Percentiles rank a stretch among this genome's conserved stretches.
phyloP scores from a whole-genome alignment of 2,113 vertebrate species.

The Alexandromys fortis region DNA sequence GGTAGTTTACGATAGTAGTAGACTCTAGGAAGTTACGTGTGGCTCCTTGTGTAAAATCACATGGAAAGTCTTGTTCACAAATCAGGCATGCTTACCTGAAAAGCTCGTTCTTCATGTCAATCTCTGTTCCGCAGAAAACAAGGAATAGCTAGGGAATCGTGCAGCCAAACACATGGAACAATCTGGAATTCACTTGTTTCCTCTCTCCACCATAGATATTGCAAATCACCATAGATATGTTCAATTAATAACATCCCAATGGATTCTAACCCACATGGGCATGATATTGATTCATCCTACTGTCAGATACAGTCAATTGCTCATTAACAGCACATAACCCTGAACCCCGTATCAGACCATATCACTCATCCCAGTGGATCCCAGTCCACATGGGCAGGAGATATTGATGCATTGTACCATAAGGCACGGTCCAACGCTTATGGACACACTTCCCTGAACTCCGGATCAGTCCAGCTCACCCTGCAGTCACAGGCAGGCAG shows the following conservation, averaged over 20 bases:
- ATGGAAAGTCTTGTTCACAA: conserved; percentile 3
- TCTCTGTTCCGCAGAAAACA: not conserved
- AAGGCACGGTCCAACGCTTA: not conserved
- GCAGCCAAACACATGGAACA: not conserved
- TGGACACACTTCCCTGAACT: too few relatives aligned
- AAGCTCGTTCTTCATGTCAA: not conserved
- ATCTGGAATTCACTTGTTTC: conserved; percentile 9
- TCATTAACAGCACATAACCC: not conserved
- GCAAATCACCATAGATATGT: not conserved
- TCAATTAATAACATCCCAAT: not conserved
- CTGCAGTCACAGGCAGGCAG: not conserved
- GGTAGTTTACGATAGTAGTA: not conserved
- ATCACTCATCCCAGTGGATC: not conserved
- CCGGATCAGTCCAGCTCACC: not conserved
- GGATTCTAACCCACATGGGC: not conserved
- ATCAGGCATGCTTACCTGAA: not conserved
- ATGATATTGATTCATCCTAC: rapidly evolving
- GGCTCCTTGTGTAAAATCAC: not conserved
- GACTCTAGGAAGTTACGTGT: not conserved
- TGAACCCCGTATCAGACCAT: not conserved
- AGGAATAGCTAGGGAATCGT: not conserved
- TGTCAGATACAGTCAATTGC: not conserved
- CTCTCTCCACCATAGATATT: not conserved
- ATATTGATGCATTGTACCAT: rapidly evolving
- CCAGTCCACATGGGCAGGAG: not conserved